Conservation (phyloP, 2,797 vertebrate species). For the Chaetophractus vellerosus region DNA sequence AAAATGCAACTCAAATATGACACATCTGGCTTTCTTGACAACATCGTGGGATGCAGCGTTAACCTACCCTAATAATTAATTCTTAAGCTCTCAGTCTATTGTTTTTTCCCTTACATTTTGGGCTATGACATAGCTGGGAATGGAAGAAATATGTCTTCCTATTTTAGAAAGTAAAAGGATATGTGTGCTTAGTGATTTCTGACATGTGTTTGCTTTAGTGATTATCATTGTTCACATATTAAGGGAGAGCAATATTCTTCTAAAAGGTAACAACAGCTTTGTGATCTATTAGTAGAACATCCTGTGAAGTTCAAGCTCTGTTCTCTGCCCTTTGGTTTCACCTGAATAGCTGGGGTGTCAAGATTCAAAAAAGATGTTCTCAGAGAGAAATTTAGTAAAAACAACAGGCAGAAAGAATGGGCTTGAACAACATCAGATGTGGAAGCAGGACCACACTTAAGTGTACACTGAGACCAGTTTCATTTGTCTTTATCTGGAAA, state of each 20-base stretch:
- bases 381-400: slow-evolving; percentile 62
- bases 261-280: slow-evolving; percentile 24
- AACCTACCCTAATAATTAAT: slow-evolving; percentile 69
- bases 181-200: background rate
- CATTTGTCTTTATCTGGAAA: slow-evolving; percentile 56
- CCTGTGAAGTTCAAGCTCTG: background rate
- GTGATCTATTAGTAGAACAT: background rate
- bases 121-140: background rate
- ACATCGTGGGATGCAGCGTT: slow-evolving; percentile 31
- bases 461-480: background rate
- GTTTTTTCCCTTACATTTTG: slow-evolving; percentile 6
- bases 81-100: slow-evolving; percentile 38
- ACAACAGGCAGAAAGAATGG: slow-evolving; percentile 31
- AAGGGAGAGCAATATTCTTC: background rate
- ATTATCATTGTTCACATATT: background rate
- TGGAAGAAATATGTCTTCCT: slow-evolving; percentile 20
- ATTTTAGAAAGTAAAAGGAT: slow-evolving; percentile 49
- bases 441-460: background rate
- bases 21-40: slow-evolving; percentile 67
- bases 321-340: slow-evolving; percentile 24
- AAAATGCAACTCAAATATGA: slow-evolving; percentile 78
- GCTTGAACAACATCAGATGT: slow-evolving; percentile 13
- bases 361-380: slow-evolving; percentile 47
- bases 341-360: background rate
- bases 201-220: background rate